Conservation (phyloP, 2,113 vertebrate species). For the Oncorhynchus mykiss region DNA sequence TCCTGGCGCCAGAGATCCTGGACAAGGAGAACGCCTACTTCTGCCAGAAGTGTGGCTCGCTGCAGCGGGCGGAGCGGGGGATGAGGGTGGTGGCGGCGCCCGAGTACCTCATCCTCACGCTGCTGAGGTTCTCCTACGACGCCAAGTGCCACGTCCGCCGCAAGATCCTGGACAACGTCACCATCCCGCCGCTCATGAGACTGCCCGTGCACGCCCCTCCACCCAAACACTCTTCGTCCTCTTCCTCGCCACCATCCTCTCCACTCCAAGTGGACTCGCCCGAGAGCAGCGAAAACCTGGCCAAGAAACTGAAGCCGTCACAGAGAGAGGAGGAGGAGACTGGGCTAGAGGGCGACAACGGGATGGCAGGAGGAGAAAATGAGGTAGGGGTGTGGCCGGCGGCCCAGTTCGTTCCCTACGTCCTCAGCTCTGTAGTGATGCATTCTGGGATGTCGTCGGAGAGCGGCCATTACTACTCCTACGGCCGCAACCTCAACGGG, state of each 20-base stretch:
- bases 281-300: conserved; percentile 88
- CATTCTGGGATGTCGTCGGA: conserved; percentile 98
- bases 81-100: conserved; percentile 90
- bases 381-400: conserved; percentile 16
- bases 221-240: conserved; percentile 49
- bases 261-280: conserved; percentile 78
- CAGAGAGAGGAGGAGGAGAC: conserved; percentile 77
- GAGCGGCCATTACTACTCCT: conserved; percentile 98
- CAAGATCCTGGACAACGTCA: conserved; percentile 94
- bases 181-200: conserved; percentile 84
- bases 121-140: conserved; percentile 94
- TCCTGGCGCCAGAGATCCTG: conserved; percentile 93
- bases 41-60: conserved; percentile 91
- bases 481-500: conserved; percentile 83
- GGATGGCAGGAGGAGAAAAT: not conserved
- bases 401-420: conserved; percentile 78
- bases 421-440: conserved; percentile 93
- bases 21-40: conserved; percentile 96
- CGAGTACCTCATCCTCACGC: conserved; percentile 96
- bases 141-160: conserved; percentile 91
- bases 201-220: conserved; percentile 81
- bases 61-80: conserved; percentile 94
- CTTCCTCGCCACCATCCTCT: conserved; percentile 56
- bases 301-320: conserved; percentile 95
- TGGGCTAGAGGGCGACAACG: not conserved